A percentile compares a stretch with the other conserved stretches of the same genome.
These are phyloP conservation scores for Chironomus tentans DNA, from an alignment of 2,888 invertebrate genomes.

Conservation along the genomic window DNA sequence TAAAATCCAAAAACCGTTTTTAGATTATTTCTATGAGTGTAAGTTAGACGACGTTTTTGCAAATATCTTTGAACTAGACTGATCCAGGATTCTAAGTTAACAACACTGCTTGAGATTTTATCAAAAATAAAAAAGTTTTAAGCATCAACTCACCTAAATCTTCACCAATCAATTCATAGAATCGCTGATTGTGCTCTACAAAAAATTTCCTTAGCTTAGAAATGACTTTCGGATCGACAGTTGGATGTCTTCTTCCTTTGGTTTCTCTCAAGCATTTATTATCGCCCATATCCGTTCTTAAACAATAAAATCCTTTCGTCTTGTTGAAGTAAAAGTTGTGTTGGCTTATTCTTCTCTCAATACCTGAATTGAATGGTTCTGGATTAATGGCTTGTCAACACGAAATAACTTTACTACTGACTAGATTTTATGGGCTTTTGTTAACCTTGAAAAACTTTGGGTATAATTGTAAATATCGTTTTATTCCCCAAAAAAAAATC, in stretches of 20 bases:
- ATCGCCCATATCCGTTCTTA: slow-evolving; percentile 73
- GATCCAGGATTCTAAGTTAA: no score
- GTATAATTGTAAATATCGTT: no score
- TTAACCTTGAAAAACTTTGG: no score
- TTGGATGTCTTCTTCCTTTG: slow-evolving; percentile 73
- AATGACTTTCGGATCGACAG: slow-evolving; percentile 70
- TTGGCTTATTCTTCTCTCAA: slow-evolving; percentile 53
- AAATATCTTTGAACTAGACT: no score
- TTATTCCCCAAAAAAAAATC: no score
- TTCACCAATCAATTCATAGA: slow-evolving; percentile 86
- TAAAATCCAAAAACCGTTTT: no score
- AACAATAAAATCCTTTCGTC: slow-evolving; percentile 93
- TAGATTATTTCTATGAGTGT: no score
- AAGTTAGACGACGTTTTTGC: no score
- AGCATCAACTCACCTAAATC: slow-evolving; percentile 52
- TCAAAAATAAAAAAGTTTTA: background rate
- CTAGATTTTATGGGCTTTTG: no score
- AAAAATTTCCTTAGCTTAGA: slow-evolving; percentile 77
- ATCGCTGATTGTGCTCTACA: slow-evolving; percentile 82
- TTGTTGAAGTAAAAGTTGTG: slow-evolving; percentile 95
- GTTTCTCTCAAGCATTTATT: slow-evolving; percentile 72
- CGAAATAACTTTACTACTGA: no score
- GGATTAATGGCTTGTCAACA: no score
- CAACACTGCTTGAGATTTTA: background rate
- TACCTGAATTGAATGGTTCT: slow-evolving; percentile 33